Evolutionary conservation across 2,113 vertebrate species (phyloP).

Genomic region (Urocitellus parryii): DNA sequence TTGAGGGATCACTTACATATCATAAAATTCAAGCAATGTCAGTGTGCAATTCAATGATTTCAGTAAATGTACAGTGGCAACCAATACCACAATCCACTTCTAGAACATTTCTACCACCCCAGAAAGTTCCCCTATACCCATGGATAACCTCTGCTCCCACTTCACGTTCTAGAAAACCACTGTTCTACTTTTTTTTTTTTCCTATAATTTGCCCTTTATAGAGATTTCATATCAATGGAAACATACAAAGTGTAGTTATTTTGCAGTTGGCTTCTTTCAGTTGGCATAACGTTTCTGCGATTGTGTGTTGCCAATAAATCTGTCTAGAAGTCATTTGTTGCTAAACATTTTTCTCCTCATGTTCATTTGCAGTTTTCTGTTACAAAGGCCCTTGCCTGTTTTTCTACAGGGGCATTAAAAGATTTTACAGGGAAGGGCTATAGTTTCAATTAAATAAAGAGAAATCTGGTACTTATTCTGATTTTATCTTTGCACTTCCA

Average conservation of each 20-base stretch:
- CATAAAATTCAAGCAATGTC: background rate
- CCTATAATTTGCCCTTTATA: background rate
- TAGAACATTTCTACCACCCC: background rate
- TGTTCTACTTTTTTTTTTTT: background rate
- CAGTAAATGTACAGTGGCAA: background rate
- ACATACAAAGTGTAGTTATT: background rate
- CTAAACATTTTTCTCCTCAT: background rate
- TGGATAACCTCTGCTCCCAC: background rate
- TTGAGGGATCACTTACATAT: background rate
- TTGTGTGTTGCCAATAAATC: background rate
- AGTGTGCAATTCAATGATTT: background rate
- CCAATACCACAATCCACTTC: background rate
- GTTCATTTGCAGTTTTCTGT: background rate
- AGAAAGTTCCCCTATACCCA: background rate
- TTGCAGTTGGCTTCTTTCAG: background rate
- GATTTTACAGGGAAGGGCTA: background rate
- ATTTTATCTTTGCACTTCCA: background rate
- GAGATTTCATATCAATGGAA: background rate
- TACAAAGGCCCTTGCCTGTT: background rate
- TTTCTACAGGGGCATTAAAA: background rate
- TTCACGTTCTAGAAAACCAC: background rate
- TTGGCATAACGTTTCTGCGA: background rate
- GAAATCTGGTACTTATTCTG: background rate
- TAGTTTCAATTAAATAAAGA: background rate
- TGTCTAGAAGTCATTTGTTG: background rate